phyloP scores from a whole-genome alignment of 2,113 vertebrate species.

The Cyprinus carpio region DNA sequence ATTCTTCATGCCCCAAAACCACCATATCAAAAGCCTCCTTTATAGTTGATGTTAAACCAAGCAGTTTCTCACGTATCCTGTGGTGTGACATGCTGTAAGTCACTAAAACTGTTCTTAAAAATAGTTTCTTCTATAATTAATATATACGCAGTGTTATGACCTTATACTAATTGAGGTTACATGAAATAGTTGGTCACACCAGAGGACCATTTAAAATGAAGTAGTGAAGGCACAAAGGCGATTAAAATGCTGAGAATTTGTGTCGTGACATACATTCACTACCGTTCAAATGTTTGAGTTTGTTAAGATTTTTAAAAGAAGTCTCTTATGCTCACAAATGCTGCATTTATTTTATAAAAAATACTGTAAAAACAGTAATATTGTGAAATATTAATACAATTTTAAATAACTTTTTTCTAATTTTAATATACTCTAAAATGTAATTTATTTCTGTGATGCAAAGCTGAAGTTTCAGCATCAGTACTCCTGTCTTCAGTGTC shows the following conservation, averaged over 20 bases:
- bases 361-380: too few relatives aligned
- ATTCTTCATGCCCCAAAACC: neutral
- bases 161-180: slow-evolving; percentile 15
- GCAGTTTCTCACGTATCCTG: neutral
- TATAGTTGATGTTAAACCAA: neutral
- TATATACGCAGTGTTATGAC: neutral
- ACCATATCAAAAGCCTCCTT: neutral
- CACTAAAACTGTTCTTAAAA: neutral
- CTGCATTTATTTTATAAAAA: too few relatives aligned
- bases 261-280: neutral
- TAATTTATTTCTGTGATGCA: too few relatives aligned
- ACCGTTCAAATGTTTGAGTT: neutral
- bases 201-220: neutral
- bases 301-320: too few relatives aligned
- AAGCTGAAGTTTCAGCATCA: too few relatives aligned
- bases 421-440: too few relatives aligned
- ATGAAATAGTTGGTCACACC: neutral
- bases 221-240: neutral
- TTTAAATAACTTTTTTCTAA: too few relatives aligned
- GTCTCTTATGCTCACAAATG: too few relatives aligned
- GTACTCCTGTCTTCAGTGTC: too few relatives aligned
- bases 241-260: neutral
- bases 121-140: neutral
- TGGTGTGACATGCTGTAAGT: neutral
- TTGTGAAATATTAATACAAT: too few relatives aligned